Evolutionary conservation across 1,140 invertebrate species (phyloP), one percentile per base, ranked within the genome.

Genomic region (Calosoma granatense): DNA sequence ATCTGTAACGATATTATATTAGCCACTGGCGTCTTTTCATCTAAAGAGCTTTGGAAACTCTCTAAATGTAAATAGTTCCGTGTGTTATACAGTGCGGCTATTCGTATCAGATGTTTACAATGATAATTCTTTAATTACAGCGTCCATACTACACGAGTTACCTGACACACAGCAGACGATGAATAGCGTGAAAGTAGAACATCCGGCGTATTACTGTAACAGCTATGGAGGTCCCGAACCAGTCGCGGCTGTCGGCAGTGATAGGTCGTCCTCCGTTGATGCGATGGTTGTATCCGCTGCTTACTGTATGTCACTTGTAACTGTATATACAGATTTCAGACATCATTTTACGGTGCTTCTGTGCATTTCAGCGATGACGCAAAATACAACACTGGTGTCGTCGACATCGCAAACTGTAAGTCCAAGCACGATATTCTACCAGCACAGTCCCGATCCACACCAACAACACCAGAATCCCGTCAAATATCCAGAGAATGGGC

Each of bases 1-100:
- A 88, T 95, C 74, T 94, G 92, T 83, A 96, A 96, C 82, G 93
- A 97, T 81, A 97, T 94, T 72, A 96, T 98, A 77, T 83, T 96
- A 81, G 93, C 94, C 66, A 97, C 94, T 65, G 95, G 94, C 72
- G 94, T 97, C 70, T 98, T 97, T 83, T 95, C 93, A 69, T 97
- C 95, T 61, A 91, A 94, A 80, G 94, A 98, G 82, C 83, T 98
- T 69, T 95, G 92, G 90, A 90, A 90, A 76, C 82, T 95, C 72
- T 94, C 92, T 68, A 94, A 93, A 92, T 90, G 92, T 94, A 85
- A 78, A 55, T 66, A 53, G 3, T 17, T 30, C 14, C n/a, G n/a
- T n/a, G n/a, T n/a, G n/a, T n/a, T n/a, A n/a, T n/a, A n/a, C n/a
- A n/a, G 9, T 30, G 20, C 23, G 56, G 43, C 17, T 26, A 1